Conservation (phyloP, 23 tunicate species). For the Ascidia mentula region DNA sequence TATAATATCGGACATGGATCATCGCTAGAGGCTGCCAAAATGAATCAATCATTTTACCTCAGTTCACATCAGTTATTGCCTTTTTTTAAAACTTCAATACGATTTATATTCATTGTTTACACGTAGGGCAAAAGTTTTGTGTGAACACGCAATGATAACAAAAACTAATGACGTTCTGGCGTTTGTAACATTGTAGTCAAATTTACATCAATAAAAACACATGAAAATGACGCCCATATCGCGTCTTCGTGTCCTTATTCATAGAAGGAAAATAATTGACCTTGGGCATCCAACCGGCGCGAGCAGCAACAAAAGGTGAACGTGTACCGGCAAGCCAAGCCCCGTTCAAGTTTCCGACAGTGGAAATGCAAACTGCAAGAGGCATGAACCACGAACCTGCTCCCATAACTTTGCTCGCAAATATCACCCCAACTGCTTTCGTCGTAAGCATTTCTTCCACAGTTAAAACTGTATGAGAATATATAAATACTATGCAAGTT, state of each 20-base stretch:
- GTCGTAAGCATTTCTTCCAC: conserved; percentile 48
- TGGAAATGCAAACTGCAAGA: conserved; percentile 49
- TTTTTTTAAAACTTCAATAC: too few relatives aligned
- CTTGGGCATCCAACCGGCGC: conserved; percentile 37
- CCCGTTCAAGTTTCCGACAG: conserved; percentile 43
- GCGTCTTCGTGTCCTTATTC: too few relatives aligned
- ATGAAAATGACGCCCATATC: too few relatives aligned
- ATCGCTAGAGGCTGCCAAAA: conserved; percentile 18
- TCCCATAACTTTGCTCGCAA: conserved; percentile 42
- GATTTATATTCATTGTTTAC: too few relatives aligned
- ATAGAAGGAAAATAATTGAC: not conserved
- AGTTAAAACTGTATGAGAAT: not conserved
- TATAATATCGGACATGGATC: conserved; percentile 35
- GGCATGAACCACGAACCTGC: conserved; percentile 56
- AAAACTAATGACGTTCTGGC: too few relatives aligned
- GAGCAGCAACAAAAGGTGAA: conserved; percentile 35
- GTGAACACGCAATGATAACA: too few relatives aligned
- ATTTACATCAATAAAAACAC: too few relatives aligned
- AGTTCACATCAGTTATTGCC: too few relatives aligned
- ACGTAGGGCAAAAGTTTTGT: too few relatives aligned
- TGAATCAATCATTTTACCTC: too few relatives aligned
- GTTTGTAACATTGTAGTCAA: too few relatives aligned
- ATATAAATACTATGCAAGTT: too few relatives aligned
- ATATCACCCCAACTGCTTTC: conserved; percentile 67
- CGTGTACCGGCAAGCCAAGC: conserved; percentile 13